Base-by-base conservation (phyloP, 2,113 vertebrate genomes). In the Bubo bubo region DNA sequence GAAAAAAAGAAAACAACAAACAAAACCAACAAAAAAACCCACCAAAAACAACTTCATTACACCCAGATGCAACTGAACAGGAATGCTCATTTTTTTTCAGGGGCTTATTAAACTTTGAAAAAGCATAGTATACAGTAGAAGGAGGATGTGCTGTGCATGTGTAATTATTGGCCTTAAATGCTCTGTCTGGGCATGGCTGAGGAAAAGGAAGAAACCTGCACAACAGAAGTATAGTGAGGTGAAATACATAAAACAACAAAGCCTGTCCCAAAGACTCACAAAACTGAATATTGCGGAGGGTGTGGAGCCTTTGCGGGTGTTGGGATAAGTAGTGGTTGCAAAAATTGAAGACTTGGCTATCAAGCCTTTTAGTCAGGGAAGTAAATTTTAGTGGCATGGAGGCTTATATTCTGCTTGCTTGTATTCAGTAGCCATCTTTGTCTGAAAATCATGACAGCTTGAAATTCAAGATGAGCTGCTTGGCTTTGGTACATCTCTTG, bases 101-200 rank as follows among this genome's bases (percentile, higher is more conserved):
- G 53, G 72, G 86, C 85, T 94, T 96, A 86, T 86, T 93, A 97
- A 97, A 92, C 53, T 94, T 82, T 71, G 90, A 58, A 68, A 94
- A 96, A 88, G 52, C 56, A 34, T 15, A 47, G 72, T 37, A 68
- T 52, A 52, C 92, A 89, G 64, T 20, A 90, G 94, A 81, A 96
- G 91, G 84, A 95, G 88, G 67, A 68, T 81, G 32, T 95, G 87
- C 70, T 95, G 63, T 90, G 96, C 66, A 79, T 79, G 9, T 60
- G 79, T 91, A 92, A 97, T 97, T 91, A 68, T 71, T 98, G 85
- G 83, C 97, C 97, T 98, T 97, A 96, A 95, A 93, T 97, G 96
- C 96, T 91, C 95, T 97, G 59, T 88, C 43, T 45, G 73, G 93
- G 86, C 76, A 88, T 28, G 62, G 87, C 10, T 28, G 60, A 88